Evolutionary conservation across 1,140 invertebrate species (phyloP), one percentile per base, ranked within the genome.

Genomic region (Hyles euphorbiae): DNA sequence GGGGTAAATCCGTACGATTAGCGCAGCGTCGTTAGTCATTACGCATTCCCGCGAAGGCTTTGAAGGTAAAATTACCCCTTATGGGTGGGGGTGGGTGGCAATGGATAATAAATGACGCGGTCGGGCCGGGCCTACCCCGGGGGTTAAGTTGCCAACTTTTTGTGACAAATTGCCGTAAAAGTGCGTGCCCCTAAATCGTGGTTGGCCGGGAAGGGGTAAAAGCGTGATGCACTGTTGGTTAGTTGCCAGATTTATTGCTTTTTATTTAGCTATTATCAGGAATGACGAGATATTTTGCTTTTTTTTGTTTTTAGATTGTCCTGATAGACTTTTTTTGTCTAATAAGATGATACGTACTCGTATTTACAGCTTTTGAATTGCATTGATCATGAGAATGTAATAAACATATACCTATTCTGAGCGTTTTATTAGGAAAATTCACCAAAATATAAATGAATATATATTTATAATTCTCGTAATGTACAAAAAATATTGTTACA

Each of bases 101-200:
- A 40, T 61, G 74, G 73, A 70, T 80, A 77, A 81, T 81, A 85
- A 85, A 85, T 83, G 82, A 81, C 70, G 60, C 63, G 54, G 69
- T 53, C 49, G 44, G 60, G 63, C 63, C 69, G 70, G 58, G 46
- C 52, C 52, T 10, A 45, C 48, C 60, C 60, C 47, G 63, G 72
- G 81, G 81, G 72, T 60, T 63, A 71, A 78, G 73, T 78, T 76
- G 72, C 68, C 69, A 81, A 84, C 78, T 85, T 85, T 85, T 85
- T 85, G 74, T 83, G 78, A 83, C 80, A 85, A 83, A 83, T 85
- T 81, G 71, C 81, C 63, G 58, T 68, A 63, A 83, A 78, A 85
- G 76, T 82, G 75, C 74, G 74, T 78, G 64, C 40, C 51, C 62
- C 60, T 62, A 63, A 67, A 52, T 54, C 40, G 53, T 45, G 40